Evolutionary conservation across 2,113 vertebrate genomes (phyloP).

Genomic region (Calypte anna): DNA sequence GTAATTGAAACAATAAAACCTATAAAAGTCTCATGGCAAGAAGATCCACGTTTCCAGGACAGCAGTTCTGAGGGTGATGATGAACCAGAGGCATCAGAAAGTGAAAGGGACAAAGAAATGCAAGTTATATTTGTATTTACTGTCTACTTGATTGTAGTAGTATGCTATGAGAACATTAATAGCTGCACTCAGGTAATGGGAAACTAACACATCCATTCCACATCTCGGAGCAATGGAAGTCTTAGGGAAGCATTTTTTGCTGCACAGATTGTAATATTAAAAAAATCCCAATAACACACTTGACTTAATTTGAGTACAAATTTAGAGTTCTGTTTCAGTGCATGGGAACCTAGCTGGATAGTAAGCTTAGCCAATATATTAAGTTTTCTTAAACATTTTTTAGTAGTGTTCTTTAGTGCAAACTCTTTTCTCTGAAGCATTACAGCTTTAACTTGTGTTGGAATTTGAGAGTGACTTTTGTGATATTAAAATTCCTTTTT

Average conservation of each 20-base stretch:
- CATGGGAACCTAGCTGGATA: not conserved
- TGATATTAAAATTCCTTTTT: not conserved
- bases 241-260: not conserved
- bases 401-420: not conserved
- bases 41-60: slow-evolving; percentile 85
- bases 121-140: slow-evolving; percentile 46
- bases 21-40: slow-evolving; percentile 82
- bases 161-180: not conserved
- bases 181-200: not conserved
- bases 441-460: not conserved
- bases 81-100: slow-evolving; percentile 46
- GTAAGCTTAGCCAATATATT: not conserved
- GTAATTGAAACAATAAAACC: slow-evolving; percentile 74
- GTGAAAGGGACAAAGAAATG: slow-evolving; percentile 55
- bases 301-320: not conserved
- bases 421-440: not conserved
- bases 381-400: not conserved
- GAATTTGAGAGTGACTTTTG: not conserved
- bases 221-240: not conserved
- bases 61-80: slow-evolving; percentile 89
- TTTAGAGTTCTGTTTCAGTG: not conserved
- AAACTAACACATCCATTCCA: not conserved
- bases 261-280: not conserved
- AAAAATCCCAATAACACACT: not conserved
- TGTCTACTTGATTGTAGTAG: not conserved